phyloP scores from a whole-genome alignment of 2,113 vertebrate species.

The Spilogale gracilis region DNA sequence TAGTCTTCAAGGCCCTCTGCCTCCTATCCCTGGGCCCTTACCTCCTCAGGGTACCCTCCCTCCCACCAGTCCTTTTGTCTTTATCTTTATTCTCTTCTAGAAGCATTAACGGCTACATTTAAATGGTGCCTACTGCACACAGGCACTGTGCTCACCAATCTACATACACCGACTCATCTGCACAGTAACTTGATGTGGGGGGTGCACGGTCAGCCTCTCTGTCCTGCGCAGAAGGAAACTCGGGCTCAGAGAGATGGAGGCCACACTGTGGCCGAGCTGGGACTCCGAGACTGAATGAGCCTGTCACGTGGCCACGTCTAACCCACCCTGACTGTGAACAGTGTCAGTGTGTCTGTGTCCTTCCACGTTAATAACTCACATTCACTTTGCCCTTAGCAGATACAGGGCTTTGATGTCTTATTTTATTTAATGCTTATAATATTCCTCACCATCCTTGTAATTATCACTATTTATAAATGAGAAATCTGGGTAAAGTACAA shows the following conservation, averaged over 20 bases:
- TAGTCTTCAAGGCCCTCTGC: background rate
- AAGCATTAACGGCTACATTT: background rate
- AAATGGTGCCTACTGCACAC: background rate
- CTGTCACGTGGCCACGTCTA: accelerated
- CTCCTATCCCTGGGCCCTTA: background rate
- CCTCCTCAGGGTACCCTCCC: background rate
- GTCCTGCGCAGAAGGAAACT: background rate
- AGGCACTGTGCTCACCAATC: background rate
- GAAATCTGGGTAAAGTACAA: background rate
- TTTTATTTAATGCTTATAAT: background rate
- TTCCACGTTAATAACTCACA: background rate
- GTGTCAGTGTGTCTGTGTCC: background rate
- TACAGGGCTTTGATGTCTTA: background rate
- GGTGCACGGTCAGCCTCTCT: background rate
- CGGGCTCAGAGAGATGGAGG: background rate
- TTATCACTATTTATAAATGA: background rate
- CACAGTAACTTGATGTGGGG: background rate
- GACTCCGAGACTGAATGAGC: background rate
- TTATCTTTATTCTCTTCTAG: background rate
- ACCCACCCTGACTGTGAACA: background rate
- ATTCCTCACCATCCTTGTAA: background rate
- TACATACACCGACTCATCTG: background rate
- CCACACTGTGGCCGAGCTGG: background rate
- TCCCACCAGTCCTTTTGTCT: background rate
- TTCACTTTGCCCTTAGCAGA: background rate